These are phyloP conservation scores for Euschistus heros DNA, from an alignment of 1,140 invertebrate species.

Conservation along the genomic window DNA sequence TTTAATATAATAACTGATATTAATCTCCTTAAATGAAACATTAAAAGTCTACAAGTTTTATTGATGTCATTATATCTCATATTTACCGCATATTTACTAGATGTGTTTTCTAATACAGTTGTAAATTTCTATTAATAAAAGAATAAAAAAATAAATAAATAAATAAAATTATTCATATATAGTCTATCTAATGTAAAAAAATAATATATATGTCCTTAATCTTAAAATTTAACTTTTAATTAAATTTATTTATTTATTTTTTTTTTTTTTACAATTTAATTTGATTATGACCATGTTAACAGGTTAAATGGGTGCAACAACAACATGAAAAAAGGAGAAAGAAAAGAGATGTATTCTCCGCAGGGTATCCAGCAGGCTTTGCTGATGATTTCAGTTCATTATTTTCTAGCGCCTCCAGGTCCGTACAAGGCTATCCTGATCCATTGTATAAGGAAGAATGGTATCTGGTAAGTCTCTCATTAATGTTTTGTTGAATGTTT, in stretches of 20 bases:
- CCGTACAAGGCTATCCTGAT: conserved; percentile 61
- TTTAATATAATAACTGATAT: too few species aligned
- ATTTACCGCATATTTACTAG: too few species aligned
- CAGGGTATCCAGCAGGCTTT: conserved; percentile 27
- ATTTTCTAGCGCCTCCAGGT: conserved; percentile 36
- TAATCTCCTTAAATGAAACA: too few species aligned
- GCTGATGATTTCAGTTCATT: conserved; percentile 32
- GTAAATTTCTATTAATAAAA: too few species aligned
- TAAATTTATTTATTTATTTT: background rate
- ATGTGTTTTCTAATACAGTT: too few species aligned
- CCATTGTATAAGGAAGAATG: conserved; percentile 91
- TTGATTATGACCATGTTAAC: conserved; percentile 28
- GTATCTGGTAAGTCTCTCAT: conserved; percentile 74
- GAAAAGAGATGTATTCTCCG: conserved; percentile 31
- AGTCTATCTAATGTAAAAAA: too few species aligned
- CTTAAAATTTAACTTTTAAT: background rate
- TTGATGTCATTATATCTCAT: too few species aligned
- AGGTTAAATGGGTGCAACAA: conserved; percentile 87
- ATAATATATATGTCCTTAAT: background rate
- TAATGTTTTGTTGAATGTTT: too few species aligned
- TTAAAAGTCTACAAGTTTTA: too few species aligned
- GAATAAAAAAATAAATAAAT: too few species aligned
- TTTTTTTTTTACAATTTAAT: background rate
- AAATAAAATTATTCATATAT: too few species aligned
- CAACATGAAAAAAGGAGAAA: conserved; percentile 48